phyloP scores from a whole-genome alignment of 1,140 invertebrate genomes.

The Drosophila ironensis region DNA sequence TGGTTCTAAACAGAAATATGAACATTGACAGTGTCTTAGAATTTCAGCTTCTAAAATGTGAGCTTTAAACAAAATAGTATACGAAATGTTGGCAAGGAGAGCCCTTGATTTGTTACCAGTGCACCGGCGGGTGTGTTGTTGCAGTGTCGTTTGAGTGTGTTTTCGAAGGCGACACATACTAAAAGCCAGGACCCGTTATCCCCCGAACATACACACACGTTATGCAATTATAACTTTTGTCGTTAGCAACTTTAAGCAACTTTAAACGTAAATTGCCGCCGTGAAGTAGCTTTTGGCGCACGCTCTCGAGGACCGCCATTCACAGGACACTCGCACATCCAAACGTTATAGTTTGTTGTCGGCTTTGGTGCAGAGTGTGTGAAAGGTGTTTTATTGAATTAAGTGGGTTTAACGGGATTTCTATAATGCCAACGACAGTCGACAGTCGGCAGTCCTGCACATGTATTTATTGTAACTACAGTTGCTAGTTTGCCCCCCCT shows the following conservation, averaged over 20 bases:
- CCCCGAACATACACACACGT: conserved; percentile 45
- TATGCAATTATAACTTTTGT: conserved; percentile 82
- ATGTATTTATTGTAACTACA: conserved; percentile 77
- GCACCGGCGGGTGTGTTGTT: not conserved
- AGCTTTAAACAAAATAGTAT: too few relatives aligned
- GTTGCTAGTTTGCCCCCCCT: conserved; percentile 25
- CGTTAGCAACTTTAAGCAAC: conserved; percentile 81
- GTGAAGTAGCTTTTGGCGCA: conserved; percentile 79
- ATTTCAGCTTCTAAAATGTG: too few relatives aligned
- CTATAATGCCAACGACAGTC: conserved; percentile 68
- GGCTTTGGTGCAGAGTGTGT: conserved; percentile 75
- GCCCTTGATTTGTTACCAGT: not conserved
- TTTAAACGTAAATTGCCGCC: conserved; percentile 81
- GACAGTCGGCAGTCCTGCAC: conserved; percentile 41
- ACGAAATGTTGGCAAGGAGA: too few relatives aligned
- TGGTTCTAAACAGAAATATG: too few relatives aligned
- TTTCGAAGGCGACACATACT: conserved; percentile 26
- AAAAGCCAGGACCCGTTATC: conserved; percentile 6
- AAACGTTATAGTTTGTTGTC: conserved; percentile 74
- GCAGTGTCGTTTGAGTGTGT: conserved; percentile 18
- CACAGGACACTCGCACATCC: conserved; percentile 18
- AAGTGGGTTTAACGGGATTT: conserved; percentile 80
- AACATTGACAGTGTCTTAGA: too few relatives aligned
- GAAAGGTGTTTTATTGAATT: conserved; percentile 81
- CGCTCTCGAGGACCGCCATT: conserved; percentile 54